Base-by-base conservation (phyloP, 1,140 invertebrate species). In the Ephestia elutella region DNA sequence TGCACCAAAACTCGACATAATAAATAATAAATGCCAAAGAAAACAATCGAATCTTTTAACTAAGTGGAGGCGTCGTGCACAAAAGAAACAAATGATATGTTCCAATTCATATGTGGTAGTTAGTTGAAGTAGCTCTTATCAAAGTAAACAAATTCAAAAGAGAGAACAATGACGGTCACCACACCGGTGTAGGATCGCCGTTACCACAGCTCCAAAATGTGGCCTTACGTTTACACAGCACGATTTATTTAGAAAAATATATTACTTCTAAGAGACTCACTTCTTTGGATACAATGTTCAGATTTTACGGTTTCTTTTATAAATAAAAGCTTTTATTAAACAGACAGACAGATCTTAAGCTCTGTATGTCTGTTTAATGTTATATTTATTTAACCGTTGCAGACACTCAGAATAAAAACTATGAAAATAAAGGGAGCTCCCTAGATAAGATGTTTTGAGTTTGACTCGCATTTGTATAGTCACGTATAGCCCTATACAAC, bases 121-220 rank as follows among this genome's bases (percentile, higher is more conserved):
- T 71, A 77, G 66, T 66, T 82, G 69, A 76, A 83, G 80, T 84
- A 75, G 68, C 77, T 85, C 80, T 87, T 87, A 87, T 86, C 85
- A 73, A 71, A 80, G 72, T 73, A 80, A 84, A 86, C 79, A 81
- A 78, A 87, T 78, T 79, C 65, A 75, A 71, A 69, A 76, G 71
- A 74, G 71, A 80, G 80, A 85, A 86, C 83, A 88, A 86, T 86
- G 77, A 85, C 65, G 68, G 38, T 44, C 38, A 15, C 38, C 30
- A 32, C n/a, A 7, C 30, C 38, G n/a, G 67, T 73, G 70, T 75
- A 73, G 65, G 67, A 73, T 60, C 61, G 62, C 71, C 59, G 73
- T 73, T 73, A 70, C 69, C 66, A 63, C 71, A 68, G 68, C 62
- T 60, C 66, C 60, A 70, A 73, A 59, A 55, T 58, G 64, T 67